These are phyloP conservation scores for Melanotaenia nigrans DNA, from an alignment of 2,797 vertebrate species.

Conservation along the genomic window DNA sequence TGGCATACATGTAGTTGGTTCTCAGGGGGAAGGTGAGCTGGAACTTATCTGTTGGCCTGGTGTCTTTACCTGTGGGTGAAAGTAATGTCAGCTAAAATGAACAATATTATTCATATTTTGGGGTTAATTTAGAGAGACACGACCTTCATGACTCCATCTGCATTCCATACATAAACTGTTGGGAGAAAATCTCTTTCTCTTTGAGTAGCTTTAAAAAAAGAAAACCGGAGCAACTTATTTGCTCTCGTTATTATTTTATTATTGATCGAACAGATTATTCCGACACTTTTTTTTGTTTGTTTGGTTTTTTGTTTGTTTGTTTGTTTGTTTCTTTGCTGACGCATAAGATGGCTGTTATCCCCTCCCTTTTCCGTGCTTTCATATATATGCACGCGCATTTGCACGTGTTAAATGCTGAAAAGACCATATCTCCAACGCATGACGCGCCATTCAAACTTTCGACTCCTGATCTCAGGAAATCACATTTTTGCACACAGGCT, in stretches of 20 bases:
- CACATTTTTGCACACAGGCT: neutral
- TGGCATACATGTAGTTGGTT: slow-evolving; percentile 99
- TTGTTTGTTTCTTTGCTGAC: neutral
- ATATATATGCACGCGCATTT: slow-evolving; percentile 22
- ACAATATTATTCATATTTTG: neutral
- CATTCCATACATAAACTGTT: no score
- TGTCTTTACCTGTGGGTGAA: slow-evolving; percentile 87
- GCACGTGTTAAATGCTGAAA: slow-evolving; percentile 23
- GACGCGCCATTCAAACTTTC: slow-evolving; percentile 43
- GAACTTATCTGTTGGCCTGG: slow-evolving; percentile 89
- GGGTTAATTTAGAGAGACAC: neutral
- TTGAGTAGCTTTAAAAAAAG: no score
- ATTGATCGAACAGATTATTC: neutral
- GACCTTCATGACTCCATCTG: no score
- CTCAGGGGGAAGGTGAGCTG: slow-evolving; percentile 95
- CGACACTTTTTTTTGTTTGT: no score
- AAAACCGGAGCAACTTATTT: neutral
- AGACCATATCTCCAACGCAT: slow-evolving; percentile 25
- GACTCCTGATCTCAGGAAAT: slow-evolving; percentile 13
- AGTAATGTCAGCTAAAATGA: neutral
- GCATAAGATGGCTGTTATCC: slow-evolving; percentile 10
- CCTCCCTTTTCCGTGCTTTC: neutral
- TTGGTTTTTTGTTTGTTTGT: no score
- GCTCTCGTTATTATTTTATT: neutral
- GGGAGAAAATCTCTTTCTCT: no score